A percentile compares a stretch with the other conserved stretches of the same genome.
Conservation (phyloP, 2,888 invertebrate genomes). For the Brachypterus glaber region DNA sequence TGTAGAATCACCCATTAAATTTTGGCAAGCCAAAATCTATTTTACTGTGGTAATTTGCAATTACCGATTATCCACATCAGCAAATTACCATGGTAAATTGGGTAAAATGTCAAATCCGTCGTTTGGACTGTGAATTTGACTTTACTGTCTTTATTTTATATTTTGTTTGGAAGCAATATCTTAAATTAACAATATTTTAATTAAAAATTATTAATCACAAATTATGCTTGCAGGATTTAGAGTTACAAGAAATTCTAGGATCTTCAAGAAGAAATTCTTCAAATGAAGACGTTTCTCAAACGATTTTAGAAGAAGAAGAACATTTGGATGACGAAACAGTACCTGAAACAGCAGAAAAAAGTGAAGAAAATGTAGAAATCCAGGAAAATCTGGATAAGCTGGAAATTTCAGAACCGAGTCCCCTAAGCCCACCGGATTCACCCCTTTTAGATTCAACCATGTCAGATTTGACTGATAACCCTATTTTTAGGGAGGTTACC, state of each 20-base stretch:
- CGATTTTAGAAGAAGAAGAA: constrained; percentile 36
- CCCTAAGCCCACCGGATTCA: constrained; percentile 4
- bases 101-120: too few relatives aligned
- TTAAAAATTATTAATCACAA: too few relatives aligned
- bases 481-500: constrained; percentile 19
- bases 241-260: constrained; percentile 25
- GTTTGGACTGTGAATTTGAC: too few relatives aligned
- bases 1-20: too few relatives aligned
- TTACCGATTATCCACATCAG: too few relatives aligned
- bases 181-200: too few relatives aligned
- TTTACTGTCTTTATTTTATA: too few relatives aligned
- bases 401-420: background rate
- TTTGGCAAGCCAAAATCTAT: too few relatives aligned
- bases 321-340: constrained; percentile 24
- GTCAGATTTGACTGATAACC: constrained; percentile 11
- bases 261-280: constrained; percentile 25
- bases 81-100: too few relatives aligned
- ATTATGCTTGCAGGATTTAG: constrained; percentile 26
- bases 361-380: constrained; percentile 18
- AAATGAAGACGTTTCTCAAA: constrained; percentile 35
- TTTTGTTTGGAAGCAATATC: too few relatives aligned
- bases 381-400: background rate
- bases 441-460: constrained; percentile 9
- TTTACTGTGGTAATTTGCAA: too few relatives aligned
- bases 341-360: constrained; percentile 19